phyloP scores from a whole-genome alignment of 2,113 vertebrate genomes.

The Gallinago paraguaiae region DNA sequence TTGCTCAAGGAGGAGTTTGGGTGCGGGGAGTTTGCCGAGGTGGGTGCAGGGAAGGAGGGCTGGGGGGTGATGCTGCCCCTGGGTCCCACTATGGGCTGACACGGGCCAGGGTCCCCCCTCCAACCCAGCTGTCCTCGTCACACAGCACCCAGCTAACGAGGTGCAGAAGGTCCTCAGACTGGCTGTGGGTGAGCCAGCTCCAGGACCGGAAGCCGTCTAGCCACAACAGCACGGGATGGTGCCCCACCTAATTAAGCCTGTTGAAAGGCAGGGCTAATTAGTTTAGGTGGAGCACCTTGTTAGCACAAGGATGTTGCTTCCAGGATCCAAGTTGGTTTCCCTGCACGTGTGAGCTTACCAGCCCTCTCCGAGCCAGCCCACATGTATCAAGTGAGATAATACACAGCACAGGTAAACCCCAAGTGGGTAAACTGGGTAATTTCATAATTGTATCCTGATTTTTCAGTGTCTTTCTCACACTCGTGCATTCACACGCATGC shows the following conservation, averaged over 20 bases:
- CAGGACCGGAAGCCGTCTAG: conserved; percentile 16
- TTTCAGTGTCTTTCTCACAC: conserved; percentile 30
- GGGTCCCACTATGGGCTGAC: not conserved
- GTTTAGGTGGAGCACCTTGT: conserved; percentile 51
- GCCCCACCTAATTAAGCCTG: conserved; percentile 65
- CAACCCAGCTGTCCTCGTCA: accelerated
- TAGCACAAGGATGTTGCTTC: conserved; percentile 55
- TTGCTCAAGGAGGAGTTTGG: not conserved
- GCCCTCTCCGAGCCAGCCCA: not conserved
- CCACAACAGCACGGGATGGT: conserved; percentile 50
- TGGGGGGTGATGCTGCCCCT: not conserved
- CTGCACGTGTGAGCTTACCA: conserved; percentile 36
- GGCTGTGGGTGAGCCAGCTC: not conserved
- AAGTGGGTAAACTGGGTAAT: not conserved
- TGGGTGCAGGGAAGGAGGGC: not conserved
- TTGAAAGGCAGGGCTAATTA: conserved; percentile 66
- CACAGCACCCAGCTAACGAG: accelerated
- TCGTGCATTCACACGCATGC: not conserved
- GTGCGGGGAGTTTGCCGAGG: not conserved
- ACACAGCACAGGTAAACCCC: not conserved
- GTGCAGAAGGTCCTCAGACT: accelerated
- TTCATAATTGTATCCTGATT: not conserved
- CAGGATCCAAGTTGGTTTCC: conserved; percentile 50
- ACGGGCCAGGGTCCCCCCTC: accelerated
- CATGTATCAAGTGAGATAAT: not conserved